Conservation (phyloP, 2,797 vertebrate genomes). For the Chloroceryle inda region DNA sequence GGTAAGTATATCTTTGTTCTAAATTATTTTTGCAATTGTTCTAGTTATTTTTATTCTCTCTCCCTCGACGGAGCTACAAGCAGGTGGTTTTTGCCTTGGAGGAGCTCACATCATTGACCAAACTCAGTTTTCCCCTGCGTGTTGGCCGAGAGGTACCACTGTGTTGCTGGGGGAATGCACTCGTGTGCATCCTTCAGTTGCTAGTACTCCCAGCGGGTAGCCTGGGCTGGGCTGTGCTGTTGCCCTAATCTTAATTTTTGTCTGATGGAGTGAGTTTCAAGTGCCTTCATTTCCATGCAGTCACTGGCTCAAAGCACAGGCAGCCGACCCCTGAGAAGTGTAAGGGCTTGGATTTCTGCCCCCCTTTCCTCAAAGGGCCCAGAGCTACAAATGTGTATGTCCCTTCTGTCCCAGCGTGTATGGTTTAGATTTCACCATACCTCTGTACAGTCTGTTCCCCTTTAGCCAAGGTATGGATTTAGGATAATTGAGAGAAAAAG, state of each 20-base stretch:
- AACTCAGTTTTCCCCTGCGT: neutral
- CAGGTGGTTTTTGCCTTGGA: neutral
- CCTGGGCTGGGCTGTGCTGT: neutral
- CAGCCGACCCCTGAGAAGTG: neutral
- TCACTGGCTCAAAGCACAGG: accelerated
- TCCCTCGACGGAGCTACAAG: accelerated
- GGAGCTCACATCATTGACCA: neutral
- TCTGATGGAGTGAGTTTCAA: neutral
- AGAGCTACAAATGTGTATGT: neutral
- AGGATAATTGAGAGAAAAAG: neutral
- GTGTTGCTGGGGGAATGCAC: neutral
- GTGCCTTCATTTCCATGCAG: neutral
- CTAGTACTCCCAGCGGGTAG: neutral
- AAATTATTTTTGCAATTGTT: neutral
- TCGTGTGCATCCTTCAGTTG: neutral
- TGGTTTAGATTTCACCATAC: neutral
- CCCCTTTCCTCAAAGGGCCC: neutral
- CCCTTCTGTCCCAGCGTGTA: neutral
- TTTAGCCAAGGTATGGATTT: neutral
- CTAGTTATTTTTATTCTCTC: neutral
- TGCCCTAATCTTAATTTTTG: neutral
- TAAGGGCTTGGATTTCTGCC: neutral
- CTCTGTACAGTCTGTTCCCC: neutral
- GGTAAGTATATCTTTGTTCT: neutral
- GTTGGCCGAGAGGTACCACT: neutral